Conservation (phyloP, 2,113 vertebrate species). For the Xiphorhynchus elegans region DNA sequence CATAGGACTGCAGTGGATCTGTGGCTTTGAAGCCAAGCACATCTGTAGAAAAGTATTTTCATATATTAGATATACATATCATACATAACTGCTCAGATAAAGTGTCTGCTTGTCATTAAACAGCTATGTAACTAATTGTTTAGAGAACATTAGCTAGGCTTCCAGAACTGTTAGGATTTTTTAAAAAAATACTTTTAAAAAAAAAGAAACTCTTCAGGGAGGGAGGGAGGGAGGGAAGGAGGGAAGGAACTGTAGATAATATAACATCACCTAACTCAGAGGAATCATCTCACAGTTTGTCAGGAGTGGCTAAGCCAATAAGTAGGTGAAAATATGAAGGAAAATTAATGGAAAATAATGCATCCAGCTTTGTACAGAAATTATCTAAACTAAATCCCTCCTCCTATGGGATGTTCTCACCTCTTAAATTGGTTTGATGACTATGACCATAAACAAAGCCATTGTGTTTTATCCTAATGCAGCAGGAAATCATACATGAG, state of each 20-base stretch:
- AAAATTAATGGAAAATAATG: background rate
- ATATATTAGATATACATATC: background rate
- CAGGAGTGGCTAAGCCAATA: background rate
- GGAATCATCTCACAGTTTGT: background rate
- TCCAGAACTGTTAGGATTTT: background rate
- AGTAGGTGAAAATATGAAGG: background rate
- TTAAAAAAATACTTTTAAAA: background rate
- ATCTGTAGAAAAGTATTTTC: background rate
- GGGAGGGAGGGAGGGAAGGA: too few species aligned
- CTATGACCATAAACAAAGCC: background rate
- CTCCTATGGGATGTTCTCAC: background rate
- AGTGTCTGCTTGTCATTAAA: background rate
- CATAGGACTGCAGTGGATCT: background rate
- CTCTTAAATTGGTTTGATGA: background rate
- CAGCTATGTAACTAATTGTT: background rate
- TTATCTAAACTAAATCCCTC: background rate
- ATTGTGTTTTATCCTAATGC: background rate
- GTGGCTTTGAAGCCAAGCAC: background rate
- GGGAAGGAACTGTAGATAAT: background rate
- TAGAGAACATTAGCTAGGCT: background rate
- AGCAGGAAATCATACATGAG: background rate
- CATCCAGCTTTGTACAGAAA: background rate
- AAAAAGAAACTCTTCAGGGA: background rate
- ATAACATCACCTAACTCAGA: background rate
- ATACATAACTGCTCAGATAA: background rate